Base-by-base conservation (phyloP, 1,140 invertebrate genomes). In the Aphidius gifuensis region DNA sequence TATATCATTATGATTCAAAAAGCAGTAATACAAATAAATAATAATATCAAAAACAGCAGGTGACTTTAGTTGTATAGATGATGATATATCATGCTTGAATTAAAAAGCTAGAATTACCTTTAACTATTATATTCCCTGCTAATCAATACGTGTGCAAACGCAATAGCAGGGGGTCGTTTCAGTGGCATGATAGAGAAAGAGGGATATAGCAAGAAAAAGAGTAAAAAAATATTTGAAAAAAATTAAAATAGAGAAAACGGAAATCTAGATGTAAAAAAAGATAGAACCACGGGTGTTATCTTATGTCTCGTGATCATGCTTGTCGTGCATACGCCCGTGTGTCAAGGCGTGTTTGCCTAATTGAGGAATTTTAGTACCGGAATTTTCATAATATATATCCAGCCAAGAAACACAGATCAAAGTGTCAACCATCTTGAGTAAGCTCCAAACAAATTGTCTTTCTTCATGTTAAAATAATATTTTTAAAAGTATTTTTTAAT, bases 141-240 rank as follows among this genome's bases (percentile, higher is more conserved):
- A 68, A 68, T 68, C 67, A 64, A 68, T 68, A 68, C 64, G 65
- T 64, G 64, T 60, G 61, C 64, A 54, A 60, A 54, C 4, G 56
- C 40, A 45, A 49, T n/a, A 40, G 58, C 48, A 21, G 21, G 16
- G 21, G 21, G 47, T 16, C 11, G 32, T 44, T 57, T 45, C 47
- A 53, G 23, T 32, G 23, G 23, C 23, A 32, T 32, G 23, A 32
- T 32, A 32, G 23, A 32, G 23, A 32, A 3, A 32, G 4, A 32
- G 23, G 1, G 23, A 32, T 16, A 16, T 16, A 16, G 23, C 4
- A 32, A 32, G 4, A 32, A 32, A 32, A 32, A 3, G 23, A 32
- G 4, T 32, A 32, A 32, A 32, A 3, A 32, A 3, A 32, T 32
- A 3, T 32, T 32, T 32, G 2, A 32, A 32, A 32, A 32, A 32